Conservation (phyloP, 2,797 vertebrate genomes). For the Eupleurogrammus muticus region DNA sequence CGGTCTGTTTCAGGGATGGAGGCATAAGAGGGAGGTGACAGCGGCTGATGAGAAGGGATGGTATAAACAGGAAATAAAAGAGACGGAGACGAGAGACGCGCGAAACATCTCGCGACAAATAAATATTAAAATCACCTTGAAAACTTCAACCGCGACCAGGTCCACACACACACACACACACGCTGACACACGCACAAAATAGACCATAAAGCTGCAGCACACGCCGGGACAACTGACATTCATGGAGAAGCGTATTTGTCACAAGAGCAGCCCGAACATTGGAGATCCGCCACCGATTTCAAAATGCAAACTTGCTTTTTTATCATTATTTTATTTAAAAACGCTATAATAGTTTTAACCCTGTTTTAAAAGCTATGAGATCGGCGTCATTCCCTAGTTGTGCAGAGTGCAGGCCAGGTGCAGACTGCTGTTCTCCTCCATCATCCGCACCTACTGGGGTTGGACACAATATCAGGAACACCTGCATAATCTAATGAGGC, state of each 20-base stretch:
- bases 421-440: not conserved
- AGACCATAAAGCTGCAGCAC: constrained; percentile 11
- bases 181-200: constrained; percentile 18
- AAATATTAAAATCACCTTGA: constrained; percentile 65
- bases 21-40: constrained; percentile 16
- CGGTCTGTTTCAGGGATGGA: constrained; percentile 12
- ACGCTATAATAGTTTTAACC: too few species aligned
- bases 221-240: not conserved
- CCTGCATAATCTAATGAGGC: not conserved
- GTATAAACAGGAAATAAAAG: not conserved
- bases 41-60: constrained; percentile 23
- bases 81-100: constrained; percentile 13
- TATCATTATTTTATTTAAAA: too few species aligned
- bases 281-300: too few species aligned
- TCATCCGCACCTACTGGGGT: not conserved
- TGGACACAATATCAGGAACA: constrained; percentile 1
- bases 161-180: constrained; percentile 5
- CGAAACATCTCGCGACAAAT: constrained; percentile 38
- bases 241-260: constrained; percentile 15
- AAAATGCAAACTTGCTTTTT: too few species aligned
- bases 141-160: constrained; percentile 27
- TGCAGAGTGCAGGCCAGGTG: not conserved
- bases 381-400: too few species aligned
- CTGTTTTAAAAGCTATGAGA: too few species aligned
- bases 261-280: not conserved